Evolutionary conservation across 2,797 vertebrate species (phyloP).

Genomic region (Diplodus sargus): DNA sequence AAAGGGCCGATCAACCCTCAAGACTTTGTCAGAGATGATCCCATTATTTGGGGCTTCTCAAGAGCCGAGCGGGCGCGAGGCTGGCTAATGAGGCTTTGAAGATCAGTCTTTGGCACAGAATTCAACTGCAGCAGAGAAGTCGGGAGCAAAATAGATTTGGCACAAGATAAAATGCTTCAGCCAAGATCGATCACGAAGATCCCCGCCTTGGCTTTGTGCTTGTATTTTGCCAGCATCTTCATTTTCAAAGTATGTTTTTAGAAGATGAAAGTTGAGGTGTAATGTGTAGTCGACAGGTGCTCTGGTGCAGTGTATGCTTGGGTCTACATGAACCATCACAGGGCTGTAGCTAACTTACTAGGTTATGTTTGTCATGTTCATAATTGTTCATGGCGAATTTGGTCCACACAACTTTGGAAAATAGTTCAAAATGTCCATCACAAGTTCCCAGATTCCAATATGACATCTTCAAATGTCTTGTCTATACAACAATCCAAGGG

Average conservation of each 20-base stretch:
- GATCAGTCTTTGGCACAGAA: slow-evolving; percentile 63
- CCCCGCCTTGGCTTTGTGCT: slow-evolving; percentile 4
- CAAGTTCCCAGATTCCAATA: neutral
- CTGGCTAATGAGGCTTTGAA: slow-evolving; percentile 77
- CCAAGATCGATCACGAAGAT: slow-evolving; percentile 35
- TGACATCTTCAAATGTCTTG: neutral
- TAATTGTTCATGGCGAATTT: neutral
- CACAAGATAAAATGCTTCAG: slow-evolving; percentile 69
- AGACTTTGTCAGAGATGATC: slow-evolving; percentile 80
- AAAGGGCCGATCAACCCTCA: slow-evolving; percentile 79
- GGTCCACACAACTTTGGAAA: neutral
- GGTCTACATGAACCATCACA: neutral
- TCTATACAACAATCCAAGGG: neutral
- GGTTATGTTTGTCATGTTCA: neutral
- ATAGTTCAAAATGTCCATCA: neutral
- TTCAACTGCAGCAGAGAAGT: slow-evolving; percentile 45
- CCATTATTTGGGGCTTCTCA: slow-evolving; percentile 75
- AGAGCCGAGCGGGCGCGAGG: slow-evolving; percentile 54
- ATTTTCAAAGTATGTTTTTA: too few relatives aligned
- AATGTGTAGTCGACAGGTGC: neutral
- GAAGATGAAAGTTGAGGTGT: neutral
- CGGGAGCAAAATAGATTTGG: slow-evolving; percentile 48
- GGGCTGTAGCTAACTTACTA: neutral
- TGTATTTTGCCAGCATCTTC: slow-evolving; percentile 8
- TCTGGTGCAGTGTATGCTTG: neutral